Base-by-base conservation (phyloP, 2,797 vertebrate genomes). In the Gymnothorax reevesii region DNA sequence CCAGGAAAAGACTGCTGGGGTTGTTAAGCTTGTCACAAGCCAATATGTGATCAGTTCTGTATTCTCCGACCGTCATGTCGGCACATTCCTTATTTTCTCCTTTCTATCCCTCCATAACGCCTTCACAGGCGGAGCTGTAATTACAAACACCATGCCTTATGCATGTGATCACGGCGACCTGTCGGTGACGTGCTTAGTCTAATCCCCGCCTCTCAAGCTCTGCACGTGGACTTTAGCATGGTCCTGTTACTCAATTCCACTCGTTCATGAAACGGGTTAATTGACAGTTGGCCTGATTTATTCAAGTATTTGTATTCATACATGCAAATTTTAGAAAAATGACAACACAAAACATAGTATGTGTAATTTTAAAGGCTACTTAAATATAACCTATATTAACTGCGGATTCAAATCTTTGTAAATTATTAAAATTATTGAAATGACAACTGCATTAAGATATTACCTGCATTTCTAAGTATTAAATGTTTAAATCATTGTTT, bases 161-260 rank as follows among this genome's bases (percentile, higher is more conserved):
- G 92, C 95, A 95, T 83, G 94, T 95, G 95, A 94, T 91, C 90
- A 79, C 87, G 57, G n/a, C 60, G 77, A 82, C 77, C 85, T 75
- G 52, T 60, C 62, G 80, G 87, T 79, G 88, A 25, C 73, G 86
- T 88, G 1, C 87, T 52, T 60, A 86, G 84, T 79, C 60, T 9
- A 86, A 91, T 86, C 92, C 91, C 89, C 94, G 92, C 95, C 95
- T 86, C 92, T 90, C 89, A 85, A 90, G 88, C 86, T 20, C 52
- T 80, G 92, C 95, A 96, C 95, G 94, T 96, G 95, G 95, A 95
- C 94, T 94, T 95, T 96, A 94, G 94, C 95, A 94, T 94, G 94
- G 92, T 87, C 82, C 88, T 88, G 88, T 86, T 57, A 69, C 52
- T 62, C 85, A 22, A 57, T 27, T 22, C 77, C 54, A 54, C 20